Conservation (phyloP, 1,140 invertebrate genomes). For the Brachionus paranguensis region DNA sequence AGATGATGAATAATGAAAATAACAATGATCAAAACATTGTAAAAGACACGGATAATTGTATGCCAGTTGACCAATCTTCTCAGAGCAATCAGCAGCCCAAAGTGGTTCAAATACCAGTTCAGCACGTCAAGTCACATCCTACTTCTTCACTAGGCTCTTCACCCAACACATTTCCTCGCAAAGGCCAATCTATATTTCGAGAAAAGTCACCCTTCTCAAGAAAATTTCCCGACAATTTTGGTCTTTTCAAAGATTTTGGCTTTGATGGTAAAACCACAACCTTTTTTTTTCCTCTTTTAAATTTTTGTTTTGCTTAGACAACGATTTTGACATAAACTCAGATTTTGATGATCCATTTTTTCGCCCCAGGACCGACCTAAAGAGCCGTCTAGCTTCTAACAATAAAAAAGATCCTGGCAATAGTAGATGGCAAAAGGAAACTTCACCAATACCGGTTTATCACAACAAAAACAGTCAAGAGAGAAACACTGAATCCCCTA, state of each 20-base stretch:
- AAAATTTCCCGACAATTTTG: background rate
- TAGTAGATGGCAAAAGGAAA: background rate
- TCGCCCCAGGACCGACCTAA: background rate
- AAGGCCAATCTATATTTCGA: background rate
- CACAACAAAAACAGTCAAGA: background rate
- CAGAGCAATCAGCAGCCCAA: background rate
- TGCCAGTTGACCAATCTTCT: background rate
- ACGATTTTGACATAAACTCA: background rate
- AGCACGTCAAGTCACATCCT: background rate
- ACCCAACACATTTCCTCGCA: background rate
- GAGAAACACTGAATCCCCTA: background rate
- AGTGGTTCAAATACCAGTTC: background rate
- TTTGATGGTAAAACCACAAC: background rate
- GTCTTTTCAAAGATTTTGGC: background rate
- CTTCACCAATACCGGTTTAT: constrained; percentile 3
- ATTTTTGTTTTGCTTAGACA: background rate
- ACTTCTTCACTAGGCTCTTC: background rate
- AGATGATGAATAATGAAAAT: constrained; percentile 27
- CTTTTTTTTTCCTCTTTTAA: background rate
- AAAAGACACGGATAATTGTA: background rate
- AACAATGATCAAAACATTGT: background rate
- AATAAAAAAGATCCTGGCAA: background rate
- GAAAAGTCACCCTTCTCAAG: background rate
- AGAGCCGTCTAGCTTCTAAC: background rate
- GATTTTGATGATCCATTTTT: background rate